phyloP scores from a whole-genome alignment of 2,797 vertebrate genomes.

The Acanthurus leucopareius region DNA sequence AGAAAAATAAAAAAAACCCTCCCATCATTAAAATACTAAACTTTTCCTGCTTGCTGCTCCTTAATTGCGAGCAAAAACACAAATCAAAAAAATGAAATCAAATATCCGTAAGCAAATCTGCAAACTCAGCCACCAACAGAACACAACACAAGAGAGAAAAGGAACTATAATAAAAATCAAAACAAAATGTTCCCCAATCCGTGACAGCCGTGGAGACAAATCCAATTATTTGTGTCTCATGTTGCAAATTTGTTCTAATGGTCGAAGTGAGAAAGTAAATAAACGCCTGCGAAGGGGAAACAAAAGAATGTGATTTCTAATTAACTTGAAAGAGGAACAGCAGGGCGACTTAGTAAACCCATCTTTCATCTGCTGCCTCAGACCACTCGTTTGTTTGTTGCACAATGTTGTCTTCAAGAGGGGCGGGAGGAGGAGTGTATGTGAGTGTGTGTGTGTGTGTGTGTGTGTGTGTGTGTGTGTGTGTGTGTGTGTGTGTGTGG shows the following conservation, averaged over 20 bases:
- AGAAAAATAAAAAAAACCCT: constrained; percentile 5
- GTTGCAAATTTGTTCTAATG: constrained; percentile 90
- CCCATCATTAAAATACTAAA: constrained; percentile 46
- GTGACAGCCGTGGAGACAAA: constrained; percentile 86
- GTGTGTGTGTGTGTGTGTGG: too few relatives aligned
- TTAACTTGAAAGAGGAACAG: constrained; percentile 89
- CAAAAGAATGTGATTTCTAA: constrained; percentile 90
- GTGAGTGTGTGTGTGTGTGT: background rate
- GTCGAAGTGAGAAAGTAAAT: constrained; percentile 87
- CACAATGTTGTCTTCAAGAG: constrained; percentile 82
- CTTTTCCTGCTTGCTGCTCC: constrained; percentile 38
- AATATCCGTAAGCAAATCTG: constrained; percentile 83
- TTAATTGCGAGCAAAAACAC: constrained; percentile 69
- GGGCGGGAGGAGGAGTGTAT: constrained; percentile 40
- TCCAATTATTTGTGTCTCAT: constrained; percentile 90
- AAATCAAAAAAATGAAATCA: constrained; percentile 68
- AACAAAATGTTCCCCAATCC: constrained; percentile 84
- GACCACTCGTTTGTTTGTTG: constrained; percentile 86
- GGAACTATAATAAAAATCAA: constrained; percentile 80
- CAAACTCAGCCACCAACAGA: constrained; percentile 71
- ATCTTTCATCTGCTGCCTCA: constrained; percentile 86
- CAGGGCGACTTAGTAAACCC: constrained; percentile 86
- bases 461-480: too few relatives aligned
- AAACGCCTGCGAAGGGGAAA: constrained; percentile 85
- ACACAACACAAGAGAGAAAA: constrained; percentile 65